Conservation (phyloP, 2,888 invertebrate species). For the Amphipyra tragopoginis region DNA sequence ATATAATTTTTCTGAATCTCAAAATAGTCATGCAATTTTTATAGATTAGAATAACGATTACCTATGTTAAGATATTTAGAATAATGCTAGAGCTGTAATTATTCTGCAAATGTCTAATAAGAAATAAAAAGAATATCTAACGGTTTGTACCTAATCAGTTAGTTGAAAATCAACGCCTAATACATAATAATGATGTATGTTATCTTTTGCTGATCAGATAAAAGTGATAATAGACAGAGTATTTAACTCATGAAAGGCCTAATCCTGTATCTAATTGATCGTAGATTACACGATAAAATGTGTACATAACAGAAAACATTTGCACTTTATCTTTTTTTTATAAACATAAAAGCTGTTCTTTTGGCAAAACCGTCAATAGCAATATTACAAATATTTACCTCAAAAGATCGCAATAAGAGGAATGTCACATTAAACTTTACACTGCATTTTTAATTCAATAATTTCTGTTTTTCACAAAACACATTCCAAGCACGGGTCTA, state of each 20-base stretch:
- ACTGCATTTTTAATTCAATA: conserved; percentile 61
- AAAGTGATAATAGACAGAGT: conserved; percentile 5
- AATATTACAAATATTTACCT: conserved; percentile 46
- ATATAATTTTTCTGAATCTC: too few species aligned
- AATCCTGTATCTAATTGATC: conserved; percentile 26
- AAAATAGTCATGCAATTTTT: too few species aligned
- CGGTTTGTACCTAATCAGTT: too few species aligned
- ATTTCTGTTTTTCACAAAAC: conserved; percentile 62
- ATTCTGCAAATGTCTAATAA: too few species aligned
- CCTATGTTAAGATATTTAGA: too few species aligned
- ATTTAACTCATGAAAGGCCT: conserved; percentile 11
- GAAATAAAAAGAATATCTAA: too few species aligned
- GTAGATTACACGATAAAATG: conserved; percentile 30
- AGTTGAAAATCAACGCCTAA: too few species aligned
- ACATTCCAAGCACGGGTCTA: conserved; percentile 51
- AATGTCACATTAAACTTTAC: conserved; percentile 33
- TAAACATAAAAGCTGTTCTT: conserved; percentile 1
- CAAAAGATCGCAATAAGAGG: conserved; percentile 22
- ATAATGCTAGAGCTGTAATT: too few species aligned
- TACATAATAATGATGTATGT: too few species aligned
- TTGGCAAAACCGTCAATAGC: not conserved
- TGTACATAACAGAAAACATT: conserved; percentile 10
- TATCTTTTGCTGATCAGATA: conserved; percentile 5
- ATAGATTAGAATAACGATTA: too few species aligned
- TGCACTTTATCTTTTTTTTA: conserved; percentile 2